Conservation (phyloP, 2,888 invertebrate species). For the Trachelus troglodyta region DNA sequence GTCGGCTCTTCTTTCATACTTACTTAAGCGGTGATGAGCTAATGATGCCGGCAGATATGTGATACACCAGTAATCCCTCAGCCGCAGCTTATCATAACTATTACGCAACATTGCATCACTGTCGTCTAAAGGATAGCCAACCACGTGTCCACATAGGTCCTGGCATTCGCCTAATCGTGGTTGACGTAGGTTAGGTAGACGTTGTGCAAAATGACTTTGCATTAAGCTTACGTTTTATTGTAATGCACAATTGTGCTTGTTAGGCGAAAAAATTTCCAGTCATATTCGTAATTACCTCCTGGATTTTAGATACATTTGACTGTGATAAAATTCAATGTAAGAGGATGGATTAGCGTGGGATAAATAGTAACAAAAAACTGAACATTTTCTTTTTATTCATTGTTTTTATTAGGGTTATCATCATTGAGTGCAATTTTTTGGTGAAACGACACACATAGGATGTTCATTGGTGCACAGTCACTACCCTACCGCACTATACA, state of each 20-base stretch:
- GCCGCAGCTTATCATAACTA: background rate
- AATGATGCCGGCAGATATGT: slow-evolving; percentile 30
- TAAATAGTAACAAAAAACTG: background rate
- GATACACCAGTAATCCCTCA: slow-evolving; percentile 10
- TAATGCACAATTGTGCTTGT: background rate
- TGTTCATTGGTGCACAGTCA: slow-evolving; percentile 24
- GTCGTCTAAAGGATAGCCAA: background rate
- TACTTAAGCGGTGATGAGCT: slow-evolving; percentile 40
- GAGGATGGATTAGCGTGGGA: background rate
- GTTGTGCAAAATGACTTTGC: background rate
- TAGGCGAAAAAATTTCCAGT: background rate
- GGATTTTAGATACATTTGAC: background rate
- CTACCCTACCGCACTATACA: slow-evolving; percentile 41
- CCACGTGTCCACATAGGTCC: background rate
- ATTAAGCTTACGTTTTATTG: background rate
- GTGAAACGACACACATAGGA: slow-evolving; percentile 21
- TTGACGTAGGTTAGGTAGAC: background rate
- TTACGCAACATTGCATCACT: background rate
- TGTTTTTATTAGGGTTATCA: slow-evolving; percentile 13
- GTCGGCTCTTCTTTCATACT: slow-evolving; percentile 30
- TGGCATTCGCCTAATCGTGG: background rate
- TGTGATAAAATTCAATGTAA: background rate
- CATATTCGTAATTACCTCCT: background rate
- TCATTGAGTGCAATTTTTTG: slow-evolving; percentile 27
- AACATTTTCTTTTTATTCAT: background rate